These are phyloP conservation scores for Saturnia japonica DNA, from an alignment of 2,888 invertebrate species.

Conservation along the genomic window DNA sequence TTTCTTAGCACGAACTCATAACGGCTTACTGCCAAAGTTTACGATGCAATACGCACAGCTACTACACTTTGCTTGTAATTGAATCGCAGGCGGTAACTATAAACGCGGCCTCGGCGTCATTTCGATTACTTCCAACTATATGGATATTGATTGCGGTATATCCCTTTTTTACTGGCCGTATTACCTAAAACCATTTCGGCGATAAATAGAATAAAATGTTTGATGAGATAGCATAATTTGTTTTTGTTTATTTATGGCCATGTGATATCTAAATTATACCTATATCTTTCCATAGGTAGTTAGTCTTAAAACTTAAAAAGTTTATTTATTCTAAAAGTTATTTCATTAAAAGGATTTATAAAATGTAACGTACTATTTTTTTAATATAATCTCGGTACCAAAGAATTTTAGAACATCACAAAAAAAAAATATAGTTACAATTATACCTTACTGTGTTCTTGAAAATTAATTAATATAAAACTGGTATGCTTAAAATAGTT, in stretches of 20 bases:
- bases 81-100: slow-evolving; percentile 72
- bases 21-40: slow-evolving; percentile 70
- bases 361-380: no score
- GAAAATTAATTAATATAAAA: no score
- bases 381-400: no score
- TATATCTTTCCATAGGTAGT: no score
- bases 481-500: no score
- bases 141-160: not conserved
- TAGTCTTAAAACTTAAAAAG: no score
- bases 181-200: not conserved
- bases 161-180: not conserved
- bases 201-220: not conserved
- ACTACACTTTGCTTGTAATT: slow-evolving; percentile 74
- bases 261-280: not conserved
- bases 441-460: no score
- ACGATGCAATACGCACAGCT: slow-evolving; percentile 73
- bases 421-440: no score
- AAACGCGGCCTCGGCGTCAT: slow-evolving; percentile 55
- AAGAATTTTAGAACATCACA: no score
- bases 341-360: no score
- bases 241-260: not conserved
- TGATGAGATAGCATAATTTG: not conserved
- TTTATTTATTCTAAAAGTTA: no score
- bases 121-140: slow-evolving; percentile 14
- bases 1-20: slow-evolving; percentile 57